Evolutionary conservation across 1,140 invertebrate genomes (phyloP), one percentile per base, ranked within the genome.

Genomic region (Littorina saxatilis): DNA sequence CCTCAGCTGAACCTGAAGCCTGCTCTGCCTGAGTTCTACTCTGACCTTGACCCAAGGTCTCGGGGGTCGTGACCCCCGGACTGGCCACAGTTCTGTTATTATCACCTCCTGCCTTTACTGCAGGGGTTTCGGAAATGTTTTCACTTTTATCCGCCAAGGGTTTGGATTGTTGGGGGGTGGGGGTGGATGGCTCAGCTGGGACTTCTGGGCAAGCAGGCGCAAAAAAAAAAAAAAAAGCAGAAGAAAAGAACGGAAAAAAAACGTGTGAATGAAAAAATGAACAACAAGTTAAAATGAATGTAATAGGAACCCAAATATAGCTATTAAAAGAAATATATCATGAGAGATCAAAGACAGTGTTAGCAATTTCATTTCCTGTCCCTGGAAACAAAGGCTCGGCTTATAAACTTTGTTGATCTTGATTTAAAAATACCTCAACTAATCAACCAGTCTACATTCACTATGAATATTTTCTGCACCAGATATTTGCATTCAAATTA

Each of bases 201-300:
- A 55, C 70, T 80, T 70, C 79, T 73, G 79, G n/a, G 70, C 79
- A 73, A 80, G 79, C 79, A 80, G 70, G 70, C 79, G 66, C 39
- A 72, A 58, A 80, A 68, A 43, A 80, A 50, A 39, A 61, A 47
- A 50, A 47, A 50, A 79, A 79, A 39, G 29, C 37, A 79, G 43
- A 32, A 39, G 50, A 70, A 73, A 52, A 80, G 61, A 72, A 80
- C 2, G 37, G 17, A 80, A 61, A 58, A 27, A 40, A 73, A 47
- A 73, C 9, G 9, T n/a, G 50, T 47, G 43, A 47, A 47, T 47
- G 43, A 47, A 47, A 47, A 47, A 9, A 9, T 47, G n/a, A n/a
- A 47, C 5, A 47, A 47, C 17, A 17, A 47, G 43, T 47, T 47
- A 47, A 47, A 47, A 47, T 9, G 5, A 17, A 47, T 9, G 43